Conservation (phyloP, 2,797 vertebrate species). For the Eulemur rubriventer region DNA sequence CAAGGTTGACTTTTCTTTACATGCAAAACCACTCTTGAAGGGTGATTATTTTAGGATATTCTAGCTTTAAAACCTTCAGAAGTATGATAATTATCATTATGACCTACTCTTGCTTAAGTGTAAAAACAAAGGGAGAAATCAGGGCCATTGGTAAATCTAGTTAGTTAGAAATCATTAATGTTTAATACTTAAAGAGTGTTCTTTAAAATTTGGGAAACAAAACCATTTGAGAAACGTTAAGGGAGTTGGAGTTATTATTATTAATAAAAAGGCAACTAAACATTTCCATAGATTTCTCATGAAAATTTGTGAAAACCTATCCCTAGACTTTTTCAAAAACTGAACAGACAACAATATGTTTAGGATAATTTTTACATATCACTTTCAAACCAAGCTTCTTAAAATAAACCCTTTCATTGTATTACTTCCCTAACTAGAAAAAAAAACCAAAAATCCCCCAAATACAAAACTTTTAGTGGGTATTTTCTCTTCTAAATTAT, state of each 20-base stretch:
- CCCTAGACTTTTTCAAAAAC: neutral
- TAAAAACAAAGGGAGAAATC: constrained; percentile 34
- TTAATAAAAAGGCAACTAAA: constrained; percentile 31
- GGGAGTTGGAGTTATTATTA: constrained; percentile 24
- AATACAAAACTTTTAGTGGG: neutral
- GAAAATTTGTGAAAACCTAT: neutral
- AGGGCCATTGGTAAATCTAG: neutral
- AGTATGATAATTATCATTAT: neutral
- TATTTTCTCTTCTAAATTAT: constrained; percentile 33
- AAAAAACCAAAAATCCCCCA: neutral
- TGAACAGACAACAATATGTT: neutral
- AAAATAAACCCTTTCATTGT: constrained; percentile 19
- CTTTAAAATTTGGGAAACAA: constrained; percentile 29
- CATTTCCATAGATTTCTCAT: neutral
- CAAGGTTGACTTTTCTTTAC: neutral
- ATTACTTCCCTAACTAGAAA: neutral
- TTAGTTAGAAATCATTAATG: neutral
- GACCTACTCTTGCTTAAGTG: neutral
- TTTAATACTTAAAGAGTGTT: constrained; percentile 16
- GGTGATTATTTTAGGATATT: neutral
- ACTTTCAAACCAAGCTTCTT: neutral
- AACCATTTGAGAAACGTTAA: neutral
- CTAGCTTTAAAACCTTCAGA: constrained; percentile 23
- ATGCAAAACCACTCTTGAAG: constrained; percentile 23
- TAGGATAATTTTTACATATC: neutral